A percentile compares a stretch with the other conserved stretches of the same genome.
Evolutionary conservation across 2,888 invertebrate species (phyloP).

Genomic region (Dyspetes luteomarginatus): DNA sequence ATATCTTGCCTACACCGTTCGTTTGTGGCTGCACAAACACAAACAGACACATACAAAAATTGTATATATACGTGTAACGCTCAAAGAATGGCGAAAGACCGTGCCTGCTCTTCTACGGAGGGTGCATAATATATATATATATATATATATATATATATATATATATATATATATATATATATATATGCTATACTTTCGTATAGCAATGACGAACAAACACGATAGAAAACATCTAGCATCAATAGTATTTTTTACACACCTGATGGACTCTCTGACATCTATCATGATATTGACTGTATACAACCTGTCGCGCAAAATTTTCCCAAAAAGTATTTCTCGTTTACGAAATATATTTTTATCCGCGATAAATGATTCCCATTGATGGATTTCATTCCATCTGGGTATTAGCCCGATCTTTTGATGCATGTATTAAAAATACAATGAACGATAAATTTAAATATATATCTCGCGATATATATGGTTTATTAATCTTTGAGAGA

Average conservation of each 20-base stretch:
- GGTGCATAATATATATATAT: slow-evolving; percentile 26
- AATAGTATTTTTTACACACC: slow-evolving; percentile 16
- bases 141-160: too few species aligned
- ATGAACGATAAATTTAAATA: too few species aligned
- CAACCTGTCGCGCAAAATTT: slow-evolving; percentile 36
- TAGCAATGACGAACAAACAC: background rate
- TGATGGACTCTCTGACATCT: slow-evolving; percentile 21
- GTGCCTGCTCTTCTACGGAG: background rate
- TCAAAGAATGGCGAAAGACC: slow-evolving; percentile 2
- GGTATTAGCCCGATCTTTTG: too few species aligned
- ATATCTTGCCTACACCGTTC: background rate
- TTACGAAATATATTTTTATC: background rate
- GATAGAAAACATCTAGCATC: slow-evolving; percentile 17
- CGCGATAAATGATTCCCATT: background rate
- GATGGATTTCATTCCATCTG: background rate
- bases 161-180: too few species aligned
- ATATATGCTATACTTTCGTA: too few species aligned
- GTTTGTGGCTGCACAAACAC: background rate
- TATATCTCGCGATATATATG: too few species aligned
- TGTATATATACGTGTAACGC: background rate
- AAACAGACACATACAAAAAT: background rate
- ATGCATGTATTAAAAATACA: too few species aligned
- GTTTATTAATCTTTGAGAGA: slow-evolving; percentile 12
- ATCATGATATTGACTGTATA: slow-evolving; percentile 5
- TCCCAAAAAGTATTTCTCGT: background rate